Evolutionary conservation across 2,888 invertebrate genomes (phyloP).

Genomic region (Rhagonycha fulva): DNA sequence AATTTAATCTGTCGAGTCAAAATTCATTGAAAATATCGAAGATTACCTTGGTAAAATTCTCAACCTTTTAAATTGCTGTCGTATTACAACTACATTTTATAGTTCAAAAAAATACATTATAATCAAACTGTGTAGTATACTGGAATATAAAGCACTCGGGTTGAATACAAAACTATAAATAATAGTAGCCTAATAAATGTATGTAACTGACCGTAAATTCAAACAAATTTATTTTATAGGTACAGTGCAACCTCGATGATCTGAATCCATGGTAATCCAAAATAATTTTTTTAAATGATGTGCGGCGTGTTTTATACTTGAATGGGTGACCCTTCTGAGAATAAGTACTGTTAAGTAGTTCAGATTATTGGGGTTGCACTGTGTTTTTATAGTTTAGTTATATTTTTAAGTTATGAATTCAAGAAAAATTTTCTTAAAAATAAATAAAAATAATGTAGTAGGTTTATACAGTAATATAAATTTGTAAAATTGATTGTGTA

Average conservation of each 20-base stretch:
- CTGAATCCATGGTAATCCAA: no score
- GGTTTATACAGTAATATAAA: no score
- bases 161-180: neutral
- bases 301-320: no score
- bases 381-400: neutral
- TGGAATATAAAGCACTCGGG: neutral
- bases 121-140: neutral
- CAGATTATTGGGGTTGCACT: no score
- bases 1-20: neutral
- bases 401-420: neutral
- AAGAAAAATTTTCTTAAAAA: neutral
- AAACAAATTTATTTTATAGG: neutral
- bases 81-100: neutral
- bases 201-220: neutral
- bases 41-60: neutral
- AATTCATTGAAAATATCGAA: neutral
- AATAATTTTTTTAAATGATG: no score
- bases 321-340: no score
- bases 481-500: neutral
- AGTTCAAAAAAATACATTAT: neutral
- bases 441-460: neutral
- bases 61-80: neutral
- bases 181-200: neutral
- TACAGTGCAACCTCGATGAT: no score
- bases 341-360: no score